Evolutionary conservation across 2,888 invertebrate species (phyloP), one percentile per base, ranked within the genome.

Genomic region (Drosophila mercatorum): DNA sequence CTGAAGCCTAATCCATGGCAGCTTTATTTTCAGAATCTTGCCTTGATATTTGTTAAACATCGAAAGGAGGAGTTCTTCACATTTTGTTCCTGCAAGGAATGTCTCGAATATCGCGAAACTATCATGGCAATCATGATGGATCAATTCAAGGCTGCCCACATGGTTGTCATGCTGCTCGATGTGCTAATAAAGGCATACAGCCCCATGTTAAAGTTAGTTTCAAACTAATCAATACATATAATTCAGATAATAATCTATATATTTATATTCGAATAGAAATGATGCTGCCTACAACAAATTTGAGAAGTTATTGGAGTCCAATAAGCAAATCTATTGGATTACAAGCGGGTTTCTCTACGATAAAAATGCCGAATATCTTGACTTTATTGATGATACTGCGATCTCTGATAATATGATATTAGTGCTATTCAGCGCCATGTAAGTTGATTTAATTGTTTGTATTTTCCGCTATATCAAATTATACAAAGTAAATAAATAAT

Each of bases 401-500:
- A 84, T 93, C 78, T 91, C 92, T 55, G 92, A 93, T 77, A 92
- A 91, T 80, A 92, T 92, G 92, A 90, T 92, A 83, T 90, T 92
- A 80, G 92, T 92, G 65, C 89, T 92, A 65, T 90, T 92, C 68
- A 92, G 92, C 83, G 91, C 92, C 72, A 91, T 92, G 92, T 92
- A 84, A 91, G 92, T 84, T 60, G 6, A 70, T 8, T 11, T 8
- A 17, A 22, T 28, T 52, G 5, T 44, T 43, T 51, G 8, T 31
- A 6, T 1, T 2, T 14, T 10, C 8, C 3, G 5, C 22, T 38
- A 5, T 22, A 11, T 56, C 43, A 5, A 28, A 5, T 5, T 2
- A 34, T 34, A 34, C 7, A 34, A 22, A 14, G 1, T 44, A 56
- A 44, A 46, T 44, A 44, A n/a, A 41, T 41, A 52, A n/a, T 43